Evolutionary conservation across 2,888 invertebrate species (phyloP).

Genomic region (Dasypolia templi): DNA sequence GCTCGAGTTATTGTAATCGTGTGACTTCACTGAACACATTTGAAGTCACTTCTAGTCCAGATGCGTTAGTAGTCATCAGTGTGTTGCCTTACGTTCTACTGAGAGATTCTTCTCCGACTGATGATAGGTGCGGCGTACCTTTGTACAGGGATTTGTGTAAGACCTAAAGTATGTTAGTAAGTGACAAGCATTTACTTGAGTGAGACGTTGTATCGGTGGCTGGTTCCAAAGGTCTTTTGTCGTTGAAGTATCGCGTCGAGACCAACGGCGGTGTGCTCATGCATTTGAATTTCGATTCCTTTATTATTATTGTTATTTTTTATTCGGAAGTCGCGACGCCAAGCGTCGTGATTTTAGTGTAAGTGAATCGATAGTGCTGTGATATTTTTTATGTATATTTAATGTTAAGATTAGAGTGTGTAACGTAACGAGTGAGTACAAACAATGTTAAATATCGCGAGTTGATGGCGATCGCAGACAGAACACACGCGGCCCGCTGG

Average conservation of each 20-base stretch:
- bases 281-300: slow-evolving; percentile 88
- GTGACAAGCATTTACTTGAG: slow-evolving; percentile 40
- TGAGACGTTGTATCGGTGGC: slow-evolving; percentile 19
- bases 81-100: slow-evolving; percentile 44
- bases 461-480: slow-evolving; percentile 56
- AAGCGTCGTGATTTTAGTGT: slow-evolving; percentile 87
- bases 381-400: slow-evolving; percentile 90
- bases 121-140: slow-evolving; percentile 25
- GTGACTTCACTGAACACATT: slow-evolving; percentile 35
- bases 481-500: slow-evolving; percentile 54
- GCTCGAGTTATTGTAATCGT: slow-evolving; percentile 28
- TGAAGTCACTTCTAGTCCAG: slow-evolving; percentile 60
- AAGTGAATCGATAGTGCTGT: slow-evolving; percentile 91
- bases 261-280: slow-evolving; percentile 77
- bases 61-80: slow-evolving; percentile 51
- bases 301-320: slow-evolving; percentile 78
- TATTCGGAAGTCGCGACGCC: slow-evolving; percentile 80
- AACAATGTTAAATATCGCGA: slow-evolving; percentile 81
- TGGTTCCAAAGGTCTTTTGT: slow-evolving; percentile 24
- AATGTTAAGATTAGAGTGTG: slow-evolving; percentile 84
- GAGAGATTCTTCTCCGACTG: slow-evolving; percentile 42
- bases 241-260: slow-evolving; percentile 40
- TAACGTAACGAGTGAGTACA: slow-evolving; percentile 87
- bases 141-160: slow-evolving; percentile 53
- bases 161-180: slow-evolving; percentile 44